phyloP scores from a whole-genome alignment of 2,113 vertebrate genomes.

The Orientallactaga bullata region DNA sequence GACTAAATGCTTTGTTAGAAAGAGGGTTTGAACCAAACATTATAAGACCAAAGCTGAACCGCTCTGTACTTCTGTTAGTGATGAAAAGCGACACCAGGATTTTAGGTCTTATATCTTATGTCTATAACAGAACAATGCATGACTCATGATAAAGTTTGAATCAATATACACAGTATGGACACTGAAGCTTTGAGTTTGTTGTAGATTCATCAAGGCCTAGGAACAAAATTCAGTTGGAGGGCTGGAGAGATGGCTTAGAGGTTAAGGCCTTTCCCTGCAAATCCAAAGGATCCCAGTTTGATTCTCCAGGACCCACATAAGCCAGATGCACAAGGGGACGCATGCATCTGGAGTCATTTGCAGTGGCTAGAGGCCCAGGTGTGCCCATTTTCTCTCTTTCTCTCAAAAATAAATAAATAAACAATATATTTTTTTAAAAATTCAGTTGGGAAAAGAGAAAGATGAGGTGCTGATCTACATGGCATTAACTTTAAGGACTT shows the following conservation, averaged over 20 bases:
- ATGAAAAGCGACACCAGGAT: not conserved
- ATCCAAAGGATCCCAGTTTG: too few species aligned
- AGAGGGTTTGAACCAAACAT: not conserved
- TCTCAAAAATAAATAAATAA: too few species aligned
- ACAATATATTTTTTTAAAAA: too few species aligned
- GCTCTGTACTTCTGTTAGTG: not conserved
- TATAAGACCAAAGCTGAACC: not conserved
- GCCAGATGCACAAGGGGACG: too few species aligned
- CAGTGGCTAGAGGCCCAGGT: too few species aligned
- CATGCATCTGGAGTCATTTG: too few species aligned
- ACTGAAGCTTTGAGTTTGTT: slow-evolving; percentile 25
- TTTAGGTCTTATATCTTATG: not conserved
- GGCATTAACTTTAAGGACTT: slow-evolving; percentile 80
- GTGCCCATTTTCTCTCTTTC: too few species aligned
- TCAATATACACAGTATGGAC: not conserved
- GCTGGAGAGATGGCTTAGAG: too few species aligned
- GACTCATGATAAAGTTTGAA: not conserved
- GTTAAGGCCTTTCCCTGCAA: too few species aligned
- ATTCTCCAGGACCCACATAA: too few species aligned
- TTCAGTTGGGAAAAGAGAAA: slow-evolving; percentile 63
- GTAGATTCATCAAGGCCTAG: slow-evolving; percentile 2
- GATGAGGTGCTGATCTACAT: slow-evolving; percentile 49
- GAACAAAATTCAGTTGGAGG: slow-evolving; percentile 64
- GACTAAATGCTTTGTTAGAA: not conserved
- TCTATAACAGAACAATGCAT: not conserved